Percentiles rank a stretch among this genome's conserved stretches.
phyloP scores from a whole-genome alignment of 1,140 invertebrate genomes.

The Nilaparvata lugens region DNA sequence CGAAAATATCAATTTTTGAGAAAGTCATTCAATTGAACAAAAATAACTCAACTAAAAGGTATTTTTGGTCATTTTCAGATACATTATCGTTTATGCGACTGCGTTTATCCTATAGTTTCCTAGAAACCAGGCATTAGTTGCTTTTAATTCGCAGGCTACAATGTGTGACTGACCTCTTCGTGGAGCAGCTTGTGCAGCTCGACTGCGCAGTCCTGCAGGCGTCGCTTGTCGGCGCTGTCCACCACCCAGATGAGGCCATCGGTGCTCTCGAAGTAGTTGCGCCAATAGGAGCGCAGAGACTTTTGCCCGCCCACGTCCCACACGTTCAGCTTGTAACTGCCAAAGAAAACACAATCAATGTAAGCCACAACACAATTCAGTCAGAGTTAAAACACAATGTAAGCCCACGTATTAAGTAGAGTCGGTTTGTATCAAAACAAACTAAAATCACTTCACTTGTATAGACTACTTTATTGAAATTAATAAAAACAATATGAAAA shows the following conservation, averaged over 20 bases:
- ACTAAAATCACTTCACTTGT: no score
- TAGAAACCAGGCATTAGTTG: no score
- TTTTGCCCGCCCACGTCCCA: constrained; percentile 99
- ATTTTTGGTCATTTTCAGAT: no score
- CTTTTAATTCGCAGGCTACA: no score
- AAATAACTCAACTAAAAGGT: no score
- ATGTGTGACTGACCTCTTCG: constrained; percentile 68
- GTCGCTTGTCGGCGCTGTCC: constrained; percentile 89
- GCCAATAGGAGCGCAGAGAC: constrained; percentile 94
- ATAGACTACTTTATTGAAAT: no score
- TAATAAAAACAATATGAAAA: no score
- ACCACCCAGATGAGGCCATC: constrained; percentile 99
- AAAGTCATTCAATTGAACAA: no score
- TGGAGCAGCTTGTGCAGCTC: constrained; percentile 77
- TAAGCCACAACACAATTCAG: not conserved
- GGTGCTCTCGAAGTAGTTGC: constrained; percentile 98
- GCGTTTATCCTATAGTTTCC: no score
- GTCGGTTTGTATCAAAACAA: not conserved
- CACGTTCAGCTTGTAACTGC: constrained; percentile 84
- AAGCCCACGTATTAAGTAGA: constrained; percentile 15
- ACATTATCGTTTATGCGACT: no score
- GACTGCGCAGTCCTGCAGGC: constrained; percentile 78
- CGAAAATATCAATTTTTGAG: no score
- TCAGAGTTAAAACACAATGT: not conserved
- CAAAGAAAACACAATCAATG: constrained; percentile 1